Evolutionary conservation across 2,113 vertebrate genomes (phyloP).

Genomic region (Trogon surrucura): DNA sequence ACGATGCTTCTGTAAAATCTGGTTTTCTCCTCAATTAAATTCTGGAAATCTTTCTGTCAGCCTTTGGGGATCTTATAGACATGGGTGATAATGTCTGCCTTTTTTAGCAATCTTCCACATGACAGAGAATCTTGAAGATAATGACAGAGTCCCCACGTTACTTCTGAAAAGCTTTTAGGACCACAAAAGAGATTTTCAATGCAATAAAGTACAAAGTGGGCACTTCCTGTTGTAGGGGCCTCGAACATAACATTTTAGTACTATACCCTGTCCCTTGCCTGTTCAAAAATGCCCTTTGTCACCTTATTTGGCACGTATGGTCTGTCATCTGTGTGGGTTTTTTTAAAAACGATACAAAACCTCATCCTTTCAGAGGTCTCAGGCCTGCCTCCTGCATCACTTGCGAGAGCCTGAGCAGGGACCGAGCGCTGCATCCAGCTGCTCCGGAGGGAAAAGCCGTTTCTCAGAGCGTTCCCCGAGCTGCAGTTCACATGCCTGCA

Average conservation of each 20-base stretch:
- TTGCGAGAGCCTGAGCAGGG: not conserved
- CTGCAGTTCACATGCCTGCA: not conserved
- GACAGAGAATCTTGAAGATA: not conserved
- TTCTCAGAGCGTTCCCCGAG: not conserved
- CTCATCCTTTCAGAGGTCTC: not conserved
- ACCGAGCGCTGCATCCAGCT: not conserved
- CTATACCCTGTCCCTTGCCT: not conserved
- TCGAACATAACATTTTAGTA: not conserved
- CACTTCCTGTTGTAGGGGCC: not conserved
- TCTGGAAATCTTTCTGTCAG: not conserved
- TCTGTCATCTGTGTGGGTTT: not conserved
- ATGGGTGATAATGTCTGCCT: not conserved
- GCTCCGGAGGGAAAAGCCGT: rapidly evolving
- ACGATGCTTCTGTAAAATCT: not conserved
- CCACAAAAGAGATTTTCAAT: not conserved
- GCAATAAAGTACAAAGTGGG: not conserved
- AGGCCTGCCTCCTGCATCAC: not conserved
- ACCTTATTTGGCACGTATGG: not conserved
- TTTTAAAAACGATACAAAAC: not conserved
- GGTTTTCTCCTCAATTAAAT: not conserved
- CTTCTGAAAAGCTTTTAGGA: not conserved
- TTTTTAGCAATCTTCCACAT: not conserved
- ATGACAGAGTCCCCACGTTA: not conserved
- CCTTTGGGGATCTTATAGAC: not conserved
- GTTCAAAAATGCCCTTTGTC: not conserved